Conservation (phyloP, 2,888 invertebrate genomes). For the Eupithecia subumbrata region DNA sequence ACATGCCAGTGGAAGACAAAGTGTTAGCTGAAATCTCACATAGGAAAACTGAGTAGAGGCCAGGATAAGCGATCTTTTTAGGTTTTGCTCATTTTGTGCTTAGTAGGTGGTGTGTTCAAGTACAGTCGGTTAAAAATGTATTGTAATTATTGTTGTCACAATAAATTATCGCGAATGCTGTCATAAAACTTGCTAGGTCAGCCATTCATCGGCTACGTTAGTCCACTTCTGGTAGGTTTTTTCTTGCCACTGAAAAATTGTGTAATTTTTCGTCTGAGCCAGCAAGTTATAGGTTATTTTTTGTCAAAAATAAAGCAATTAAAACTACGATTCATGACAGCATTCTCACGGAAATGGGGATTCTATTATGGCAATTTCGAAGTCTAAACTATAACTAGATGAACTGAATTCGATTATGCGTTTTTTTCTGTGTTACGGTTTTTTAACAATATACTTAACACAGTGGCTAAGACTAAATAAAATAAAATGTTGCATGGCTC, state of each 20-base stretch:
- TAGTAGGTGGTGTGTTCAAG: neutral
- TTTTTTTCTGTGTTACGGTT: neutral
- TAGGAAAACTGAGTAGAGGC: slow-evolving; percentile 59
- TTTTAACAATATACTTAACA: neutral
- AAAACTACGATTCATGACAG: neutral
- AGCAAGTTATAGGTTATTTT: neutral
- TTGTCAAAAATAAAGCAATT: neutral
- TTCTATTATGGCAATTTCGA: neutral
- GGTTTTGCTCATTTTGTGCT: neutral
- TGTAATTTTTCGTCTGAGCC: neutral
- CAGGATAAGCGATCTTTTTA: neutral
- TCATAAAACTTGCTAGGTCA: neutral
- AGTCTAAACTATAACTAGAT: neutral
- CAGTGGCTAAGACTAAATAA: neutral
- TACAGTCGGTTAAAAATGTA: neutral
- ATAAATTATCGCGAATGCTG: neutral
- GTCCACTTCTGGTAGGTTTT: no score
- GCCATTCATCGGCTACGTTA: no score
- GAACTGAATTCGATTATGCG: neutral
- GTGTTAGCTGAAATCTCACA: slow-evolving; percentile 76
- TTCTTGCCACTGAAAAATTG: neutral
- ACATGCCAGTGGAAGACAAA: slow-evolving; percentile 88
- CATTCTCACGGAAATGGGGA: neutral
- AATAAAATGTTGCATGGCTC: neutral
- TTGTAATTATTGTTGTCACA: neutral